Evolutionary conservation across 1,140 invertebrate species (phyloP).

Genomic region (Scaptomyza pallida): DNA sequence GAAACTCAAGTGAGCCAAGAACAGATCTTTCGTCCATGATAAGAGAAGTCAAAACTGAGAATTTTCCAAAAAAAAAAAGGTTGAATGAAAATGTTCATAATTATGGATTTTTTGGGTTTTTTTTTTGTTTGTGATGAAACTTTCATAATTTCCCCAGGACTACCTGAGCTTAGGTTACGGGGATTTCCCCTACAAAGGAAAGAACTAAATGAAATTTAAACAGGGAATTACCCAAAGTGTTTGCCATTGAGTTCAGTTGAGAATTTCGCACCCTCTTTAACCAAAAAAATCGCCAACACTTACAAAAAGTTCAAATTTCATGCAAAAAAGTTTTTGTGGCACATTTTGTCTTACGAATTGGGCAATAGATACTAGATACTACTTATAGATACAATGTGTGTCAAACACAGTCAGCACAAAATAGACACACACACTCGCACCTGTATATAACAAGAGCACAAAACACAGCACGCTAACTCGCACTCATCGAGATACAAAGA

Average conservation of each 20-base stretch:
- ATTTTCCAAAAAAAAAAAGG: constrained; percentile 38
- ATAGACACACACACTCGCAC: constrained; percentile 27
- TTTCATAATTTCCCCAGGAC: constrained; percentile 38
- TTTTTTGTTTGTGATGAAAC: constrained; percentile 56
- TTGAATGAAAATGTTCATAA: constrained; percentile 75
- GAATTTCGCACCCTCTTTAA: not conserved
- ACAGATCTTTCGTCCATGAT: constrained; percentile 62
- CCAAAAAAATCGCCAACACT: constrained; percentile 42
- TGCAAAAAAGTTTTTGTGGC: constrained; percentile 56
- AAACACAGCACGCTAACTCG: constrained; percentile 1
- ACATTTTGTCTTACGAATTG: constrained; percentile 76
- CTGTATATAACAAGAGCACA: not conserved
- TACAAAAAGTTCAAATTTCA: constrained; percentile 65
- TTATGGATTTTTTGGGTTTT: constrained; percentile 49
- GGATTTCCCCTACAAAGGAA: constrained; percentile 50
- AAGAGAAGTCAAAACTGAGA: constrained; percentile 40
- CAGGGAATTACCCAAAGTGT: constrained; percentile 62
- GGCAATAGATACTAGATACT: constrained; percentile 45
- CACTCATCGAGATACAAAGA: constrained; percentile 21
- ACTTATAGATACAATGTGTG: constrained; percentile 56
- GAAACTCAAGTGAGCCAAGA: constrained; percentile 32
- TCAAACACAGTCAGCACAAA: constrained; percentile 63
- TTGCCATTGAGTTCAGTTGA: constrained; percentile 32
- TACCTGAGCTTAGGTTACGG: constrained; percentile 48
- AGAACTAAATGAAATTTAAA: not conserved